A percentile compares a stretch with the other conserved stretches of the same genome.
Evolutionary conservation across 2,113 vertebrate species (phyloP).

Genomic region (Microcebus lehilahytsara): DNA sequence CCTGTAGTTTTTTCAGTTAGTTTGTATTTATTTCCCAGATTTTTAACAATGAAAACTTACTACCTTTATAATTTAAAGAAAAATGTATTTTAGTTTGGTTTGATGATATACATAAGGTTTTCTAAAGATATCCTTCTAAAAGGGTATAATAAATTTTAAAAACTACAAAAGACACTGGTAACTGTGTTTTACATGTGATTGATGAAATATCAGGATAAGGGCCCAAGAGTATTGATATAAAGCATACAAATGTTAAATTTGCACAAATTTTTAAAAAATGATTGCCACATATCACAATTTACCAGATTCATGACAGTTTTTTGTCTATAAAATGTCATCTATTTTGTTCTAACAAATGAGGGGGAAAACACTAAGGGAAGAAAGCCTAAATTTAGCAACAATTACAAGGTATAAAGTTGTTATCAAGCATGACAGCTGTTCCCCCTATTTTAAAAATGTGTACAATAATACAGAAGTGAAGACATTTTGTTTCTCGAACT

Average conservation of each 20-base stretch:
- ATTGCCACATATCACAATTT: neutral
- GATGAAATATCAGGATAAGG: neutral
- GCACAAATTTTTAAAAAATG: neutral
- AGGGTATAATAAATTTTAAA: neutral
- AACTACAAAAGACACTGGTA: neutral
- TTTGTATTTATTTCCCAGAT: neutral
- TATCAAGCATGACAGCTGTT: neutral
- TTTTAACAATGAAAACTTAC: constrained; percentile 4
- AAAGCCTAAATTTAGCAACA: neutral
- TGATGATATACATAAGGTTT: neutral
- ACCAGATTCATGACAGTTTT: neutral
- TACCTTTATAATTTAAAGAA: neutral
- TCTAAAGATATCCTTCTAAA: neutral
- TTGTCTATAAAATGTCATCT: neutral
- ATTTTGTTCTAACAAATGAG: neutral
- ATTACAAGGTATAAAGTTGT: neutral
- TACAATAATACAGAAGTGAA: neutral
- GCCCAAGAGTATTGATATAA: neutral
- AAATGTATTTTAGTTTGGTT: neutral
- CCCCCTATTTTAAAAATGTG: neutral
- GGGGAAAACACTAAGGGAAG: neutral
- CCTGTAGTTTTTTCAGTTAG: neutral
- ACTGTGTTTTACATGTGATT: neutral
- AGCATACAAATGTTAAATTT: neutral
- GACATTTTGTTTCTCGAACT: neutral